Conservation (phyloP, 2,113 vertebrate genomes). For the Elephas maximus region DNA sequence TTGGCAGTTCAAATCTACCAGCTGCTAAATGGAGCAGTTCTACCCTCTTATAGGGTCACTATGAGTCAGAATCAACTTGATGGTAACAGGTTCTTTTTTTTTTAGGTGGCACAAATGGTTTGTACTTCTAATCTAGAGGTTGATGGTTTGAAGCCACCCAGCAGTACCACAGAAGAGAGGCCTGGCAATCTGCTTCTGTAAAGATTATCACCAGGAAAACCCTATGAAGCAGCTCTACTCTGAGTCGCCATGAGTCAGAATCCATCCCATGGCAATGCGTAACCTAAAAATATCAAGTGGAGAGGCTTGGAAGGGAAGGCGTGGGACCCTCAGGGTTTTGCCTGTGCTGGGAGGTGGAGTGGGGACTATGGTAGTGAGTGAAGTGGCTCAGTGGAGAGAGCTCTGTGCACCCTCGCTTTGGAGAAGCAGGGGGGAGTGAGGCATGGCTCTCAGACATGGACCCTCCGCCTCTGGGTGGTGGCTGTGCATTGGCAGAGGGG, state of each 20-base stretch:
- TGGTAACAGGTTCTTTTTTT: too few species aligned
- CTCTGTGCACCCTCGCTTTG: background rate
- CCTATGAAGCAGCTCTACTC: background rate
- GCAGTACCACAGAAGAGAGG: background rate
- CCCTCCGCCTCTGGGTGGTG: too few species aligned
- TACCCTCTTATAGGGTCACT: too few species aligned
- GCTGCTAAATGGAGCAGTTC: too few species aligned
- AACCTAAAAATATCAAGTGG: background rate
- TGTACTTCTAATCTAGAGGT: background rate
- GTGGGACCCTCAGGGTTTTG: background rate
- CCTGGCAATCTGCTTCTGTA: background rate
- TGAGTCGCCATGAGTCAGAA: background rate
- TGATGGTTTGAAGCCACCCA: background rate
- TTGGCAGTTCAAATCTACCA: too few species aligned
- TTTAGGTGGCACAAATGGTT: background rate
- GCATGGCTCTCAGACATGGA: background rate
- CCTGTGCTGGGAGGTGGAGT: background rate
- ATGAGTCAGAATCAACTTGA: too few species aligned
- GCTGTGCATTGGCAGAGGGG: background rate
- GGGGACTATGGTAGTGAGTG: background rate
- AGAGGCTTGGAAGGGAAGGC: background rate
- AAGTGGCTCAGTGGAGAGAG: background rate
- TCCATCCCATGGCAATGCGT: background rate
- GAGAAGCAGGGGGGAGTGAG: rapidly evolving
- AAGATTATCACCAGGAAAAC: background rate